A percentile compares a stretch with the other conserved stretches of the same genome.
These are phyloP conservation scores for Rhinella marina DNA, from an alignment of 2,797 vertebrate genomes.

Conservation along the genomic window DNA sequence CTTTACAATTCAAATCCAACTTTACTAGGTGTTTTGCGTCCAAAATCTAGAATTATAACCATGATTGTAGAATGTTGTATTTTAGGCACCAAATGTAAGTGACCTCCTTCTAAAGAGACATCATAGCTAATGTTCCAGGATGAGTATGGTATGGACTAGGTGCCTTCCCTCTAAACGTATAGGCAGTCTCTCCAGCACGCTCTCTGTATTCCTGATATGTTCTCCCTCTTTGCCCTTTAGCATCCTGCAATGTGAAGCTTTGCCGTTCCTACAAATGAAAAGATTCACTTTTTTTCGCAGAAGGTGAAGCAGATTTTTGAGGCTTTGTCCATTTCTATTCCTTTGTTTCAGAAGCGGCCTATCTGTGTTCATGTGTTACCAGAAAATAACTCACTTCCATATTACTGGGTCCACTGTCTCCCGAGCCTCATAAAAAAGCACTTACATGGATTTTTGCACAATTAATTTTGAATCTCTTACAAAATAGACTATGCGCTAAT, in stretches of 20 bases:
- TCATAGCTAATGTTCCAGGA: background rate
- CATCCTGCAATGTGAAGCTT: background rate
- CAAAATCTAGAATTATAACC: background rate
- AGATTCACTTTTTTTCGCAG: constrained; percentile 17
- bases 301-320: constrained; percentile 13
- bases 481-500: constrained; percentile 66
- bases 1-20: too few relatives aligned
- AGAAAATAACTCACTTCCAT: constrained; percentile 57
- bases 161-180: background rate
- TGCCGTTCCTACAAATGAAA: background rate
- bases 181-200: background rate
- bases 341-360: constrained; percentile 33
- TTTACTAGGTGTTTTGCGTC: too few relatives aligned
- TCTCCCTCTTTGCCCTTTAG: background rate
- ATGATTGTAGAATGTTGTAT: background rate
- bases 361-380: constrained; percentile 37
- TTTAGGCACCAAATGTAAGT: background rate
- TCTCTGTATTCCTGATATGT: background rate
- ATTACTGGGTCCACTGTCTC: constrained; percentile 64
- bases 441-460: constrained; percentile 70
- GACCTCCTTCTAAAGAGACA: background rate
- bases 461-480: constrained; percentile 73
- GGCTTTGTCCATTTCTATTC: constrained; percentile 35
- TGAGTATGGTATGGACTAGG: background rate
- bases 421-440: constrained; percentile 73